phyloP scores from a whole-genome alignment of 2,797 vertebrate genomes.

The Hirundo rustica region DNA sequence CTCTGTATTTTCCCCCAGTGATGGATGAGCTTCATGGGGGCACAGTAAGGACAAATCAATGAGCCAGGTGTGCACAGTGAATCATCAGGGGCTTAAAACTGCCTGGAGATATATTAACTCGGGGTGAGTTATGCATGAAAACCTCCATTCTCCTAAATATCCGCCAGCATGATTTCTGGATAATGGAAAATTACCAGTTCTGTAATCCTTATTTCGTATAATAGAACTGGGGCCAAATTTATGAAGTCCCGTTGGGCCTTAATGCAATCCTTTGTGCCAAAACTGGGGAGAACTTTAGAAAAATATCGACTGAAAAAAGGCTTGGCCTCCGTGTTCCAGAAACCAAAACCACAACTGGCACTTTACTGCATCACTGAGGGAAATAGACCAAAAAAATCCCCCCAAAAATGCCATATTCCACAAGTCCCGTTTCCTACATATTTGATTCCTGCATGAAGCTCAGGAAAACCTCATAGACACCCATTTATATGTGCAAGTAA shows the following conservation, averaged over 20 bases:
- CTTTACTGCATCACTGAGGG: neutral
- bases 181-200: constrained; percentile 37
- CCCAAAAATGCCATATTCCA: neutral
- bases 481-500: neutral
- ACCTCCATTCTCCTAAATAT: constrained; percentile 16
- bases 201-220: neutral
- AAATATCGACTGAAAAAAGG: neutral
- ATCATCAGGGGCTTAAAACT: constrained; percentile 46
- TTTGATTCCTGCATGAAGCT: neutral
- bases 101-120: constrained; percentile 47
- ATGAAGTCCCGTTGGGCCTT: neutral
- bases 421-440: neutral
- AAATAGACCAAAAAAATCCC: neutral
- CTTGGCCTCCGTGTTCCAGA: neutral
- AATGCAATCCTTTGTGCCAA: neutral
- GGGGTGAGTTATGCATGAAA: constrained; percentile 8
- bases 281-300: neutral
- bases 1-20: neutral
- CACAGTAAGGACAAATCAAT: constrained; percentile 51
- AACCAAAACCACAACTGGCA: neutral
- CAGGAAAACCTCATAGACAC: neutral
- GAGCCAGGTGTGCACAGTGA: constrained; percentile 44
- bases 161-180: constrained; percentile 15
- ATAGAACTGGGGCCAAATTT: neutral
- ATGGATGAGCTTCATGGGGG: constrained; percentile 4